A percentile compares a stretch with the other conserved stretches of the same genome.
Evolutionary conservation across 2,888 invertebrate species (phyloP).

Genomic region (Troglohyphantes excavatus): DNA sequence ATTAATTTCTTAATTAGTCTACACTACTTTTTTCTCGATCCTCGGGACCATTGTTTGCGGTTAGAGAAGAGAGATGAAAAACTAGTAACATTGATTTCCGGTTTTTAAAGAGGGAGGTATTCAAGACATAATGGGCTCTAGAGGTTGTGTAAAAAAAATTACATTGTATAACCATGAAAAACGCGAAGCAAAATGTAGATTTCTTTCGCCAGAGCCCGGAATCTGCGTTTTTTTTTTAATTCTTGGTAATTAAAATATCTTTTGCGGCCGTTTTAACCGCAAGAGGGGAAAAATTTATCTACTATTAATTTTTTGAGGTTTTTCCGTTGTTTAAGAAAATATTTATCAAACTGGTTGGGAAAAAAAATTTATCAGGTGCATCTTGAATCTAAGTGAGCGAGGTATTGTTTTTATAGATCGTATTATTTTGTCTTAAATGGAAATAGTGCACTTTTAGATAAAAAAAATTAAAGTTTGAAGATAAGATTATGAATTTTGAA

Average conservation of each 20-base stretch:
- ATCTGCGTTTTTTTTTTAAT: background rate
- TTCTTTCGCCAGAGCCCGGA: background rate
- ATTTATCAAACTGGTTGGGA: background rate
- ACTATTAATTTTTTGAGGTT: background rate
- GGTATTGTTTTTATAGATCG: no score
- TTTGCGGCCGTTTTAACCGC: background rate
- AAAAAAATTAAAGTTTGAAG: no score
- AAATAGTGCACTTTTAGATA: no score
- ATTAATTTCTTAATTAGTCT: conserved; percentile 59
- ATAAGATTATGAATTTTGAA: no score
- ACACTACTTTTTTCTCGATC: background rate
- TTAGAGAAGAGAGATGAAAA: conserved; percentile 14
- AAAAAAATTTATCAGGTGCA: no score
- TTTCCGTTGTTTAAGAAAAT: background rate
- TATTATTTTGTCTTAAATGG: no score
- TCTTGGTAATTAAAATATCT: conserved; percentile 11
- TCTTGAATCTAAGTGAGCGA: no score
- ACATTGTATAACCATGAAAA: background rate
- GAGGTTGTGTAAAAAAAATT: background rate
- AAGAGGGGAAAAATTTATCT: background rate
- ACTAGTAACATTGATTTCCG: conserved; percentile 20
- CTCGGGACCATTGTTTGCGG: conserved; percentile 8
- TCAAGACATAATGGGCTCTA: conserved; percentile 4
- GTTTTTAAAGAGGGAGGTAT: conserved; percentile 14
- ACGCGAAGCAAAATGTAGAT: background rate